Conservation (phyloP, 2,888 invertebrate species). For the Acleris literana region DNA sequence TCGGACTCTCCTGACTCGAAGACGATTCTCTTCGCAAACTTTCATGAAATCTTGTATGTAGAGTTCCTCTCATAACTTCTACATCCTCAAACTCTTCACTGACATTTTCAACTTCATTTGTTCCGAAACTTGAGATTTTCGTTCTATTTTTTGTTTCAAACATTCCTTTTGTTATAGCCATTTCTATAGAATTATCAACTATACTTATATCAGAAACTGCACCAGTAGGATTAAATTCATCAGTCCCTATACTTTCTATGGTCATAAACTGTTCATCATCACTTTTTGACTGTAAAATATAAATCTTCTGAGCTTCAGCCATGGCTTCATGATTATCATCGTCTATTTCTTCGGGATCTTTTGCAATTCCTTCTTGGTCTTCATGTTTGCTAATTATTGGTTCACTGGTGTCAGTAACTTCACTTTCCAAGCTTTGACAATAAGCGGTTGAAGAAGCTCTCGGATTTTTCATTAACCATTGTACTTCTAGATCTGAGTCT, state of each 20-base stretch:
- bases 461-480: background rate
- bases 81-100: constrained; percentile 2
- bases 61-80: constrained; percentile 19
- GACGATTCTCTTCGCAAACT: background rate
- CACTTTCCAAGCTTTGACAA: background rate
- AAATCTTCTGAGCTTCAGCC: background rate
- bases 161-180: constrained; percentile 15
- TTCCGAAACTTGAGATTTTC: background rate
- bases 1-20: background rate
- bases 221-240: background rate
- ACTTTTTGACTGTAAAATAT: background rate
- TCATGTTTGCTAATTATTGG: background rate
- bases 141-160: constrained; percentile 12
- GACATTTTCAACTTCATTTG: background rate
- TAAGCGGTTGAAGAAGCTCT: background rate
- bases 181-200: constrained; percentile 3
- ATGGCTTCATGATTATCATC: background rate
- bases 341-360: background rate
- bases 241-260: background rate
- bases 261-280: background rate
- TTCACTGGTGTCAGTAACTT: background rate
- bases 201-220: background rate
- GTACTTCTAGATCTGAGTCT: constrained; percentile 7
- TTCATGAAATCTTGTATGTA: background rate
- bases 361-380: background rate